A percentile compares a stretch with the other conserved stretches of the same genome.
These are phyloP conservation scores for Pseudorasbora parva DNA, from an alignment of 2,113 vertebrate genomes.

Conservation along the genomic window DNA sequence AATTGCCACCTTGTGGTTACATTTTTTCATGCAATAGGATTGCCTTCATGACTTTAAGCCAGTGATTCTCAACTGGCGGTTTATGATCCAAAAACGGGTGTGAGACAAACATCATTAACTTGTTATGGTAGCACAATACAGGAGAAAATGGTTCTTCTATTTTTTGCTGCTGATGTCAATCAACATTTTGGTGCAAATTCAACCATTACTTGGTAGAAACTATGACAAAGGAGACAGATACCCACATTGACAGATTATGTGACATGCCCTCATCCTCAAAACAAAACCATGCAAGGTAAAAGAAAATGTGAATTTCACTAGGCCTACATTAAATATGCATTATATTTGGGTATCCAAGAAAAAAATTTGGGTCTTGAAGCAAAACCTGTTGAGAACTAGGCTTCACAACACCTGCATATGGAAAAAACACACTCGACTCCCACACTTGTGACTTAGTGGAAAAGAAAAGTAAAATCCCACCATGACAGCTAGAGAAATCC, in stretches of 20 bases:
- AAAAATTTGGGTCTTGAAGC: neutral
- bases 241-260: neutral
- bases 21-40: neutral
- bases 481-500: neutral
- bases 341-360: neutral
- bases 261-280: neutral
- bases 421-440: neutral
- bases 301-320: neutral
- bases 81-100: too few relatives aligned
- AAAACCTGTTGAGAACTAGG: neutral
- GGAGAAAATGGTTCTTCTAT: neutral
- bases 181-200: neutral
- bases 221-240: neutral
- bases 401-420: neutral
- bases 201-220: neutral
- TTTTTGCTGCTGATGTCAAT: neutral
- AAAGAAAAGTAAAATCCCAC: neutral
- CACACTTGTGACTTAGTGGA: slow-evolving; percentile 1
- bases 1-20: neutral
- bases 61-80: neutral
- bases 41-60: neutral
- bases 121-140: neutral
- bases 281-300: neutral
- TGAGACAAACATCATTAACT: neutral
- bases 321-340: neutral